These are phyloP conservation scores for Caerostris darwini DNA, from an alignment of 1,140 invertebrate species.

Conservation along the genomic window DNA sequence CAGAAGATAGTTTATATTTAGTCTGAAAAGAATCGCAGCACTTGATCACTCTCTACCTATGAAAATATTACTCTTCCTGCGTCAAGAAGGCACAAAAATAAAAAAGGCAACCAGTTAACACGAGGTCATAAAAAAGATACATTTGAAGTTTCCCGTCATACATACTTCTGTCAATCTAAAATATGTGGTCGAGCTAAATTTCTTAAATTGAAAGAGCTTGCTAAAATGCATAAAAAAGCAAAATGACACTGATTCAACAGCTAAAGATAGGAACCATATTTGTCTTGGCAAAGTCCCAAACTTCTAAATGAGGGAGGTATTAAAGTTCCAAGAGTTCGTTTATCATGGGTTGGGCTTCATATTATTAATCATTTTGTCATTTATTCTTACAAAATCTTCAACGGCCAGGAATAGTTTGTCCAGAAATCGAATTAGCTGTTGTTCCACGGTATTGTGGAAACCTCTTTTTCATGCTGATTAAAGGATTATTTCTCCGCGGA, in stretches of 20 bases:
- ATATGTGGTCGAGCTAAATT: conserved; percentile 9
- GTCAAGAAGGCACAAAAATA: neutral
- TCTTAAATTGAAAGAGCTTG: conserved; percentile 1
- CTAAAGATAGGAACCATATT: conserved; percentile 66
- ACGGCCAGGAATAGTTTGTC: neutral
- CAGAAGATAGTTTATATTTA: neutral
- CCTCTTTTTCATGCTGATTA: conserved; percentile 18
- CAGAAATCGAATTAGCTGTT: conserved; percentile 44
- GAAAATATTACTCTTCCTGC: neutral
- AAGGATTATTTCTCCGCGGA: neutral
- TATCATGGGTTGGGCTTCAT: conserved; percentile 47
- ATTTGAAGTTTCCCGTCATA: conserved; percentile 11
- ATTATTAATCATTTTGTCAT: conserved; percentile 70
- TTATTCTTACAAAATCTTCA: conserved; percentile 54
- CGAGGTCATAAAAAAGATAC: neutral
- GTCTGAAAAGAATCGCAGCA: neutral
- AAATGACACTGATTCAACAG: conserved; percentile 63
- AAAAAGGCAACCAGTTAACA: neutral
- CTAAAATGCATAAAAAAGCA: conserved; percentile 35
- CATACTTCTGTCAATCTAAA: conserved; percentile 37
- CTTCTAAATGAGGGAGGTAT: conserved; percentile 46
- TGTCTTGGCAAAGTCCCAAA: conserved; percentile 67
- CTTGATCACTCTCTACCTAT: neutral
- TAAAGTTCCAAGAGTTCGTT: conserved; percentile 53
- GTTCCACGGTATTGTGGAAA: neutral